Evolutionary conservation across 2,797 vertebrate genomes (phyloP), one percentile per base, ranked within the genome.

Genomic region (Crocodylus rhombifer): DNA sequence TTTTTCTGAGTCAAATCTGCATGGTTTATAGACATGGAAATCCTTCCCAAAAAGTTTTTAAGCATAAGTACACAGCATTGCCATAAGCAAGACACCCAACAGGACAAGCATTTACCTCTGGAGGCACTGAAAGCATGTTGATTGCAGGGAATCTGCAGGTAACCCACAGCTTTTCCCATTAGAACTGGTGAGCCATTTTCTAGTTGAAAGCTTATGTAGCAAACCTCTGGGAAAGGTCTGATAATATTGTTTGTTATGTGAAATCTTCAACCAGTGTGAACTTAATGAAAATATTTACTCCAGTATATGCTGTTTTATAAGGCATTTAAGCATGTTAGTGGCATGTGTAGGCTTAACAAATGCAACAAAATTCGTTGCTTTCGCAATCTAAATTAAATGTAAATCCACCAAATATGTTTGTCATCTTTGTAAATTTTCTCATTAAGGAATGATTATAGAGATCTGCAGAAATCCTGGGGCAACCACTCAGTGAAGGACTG

Each of bases 21-120:
- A 12, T 57, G 42, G 81, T 28, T 56, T 67, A 76, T 57, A 91
- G 90, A 30, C 16, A 55, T 77, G 69, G 17, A 95, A 51, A 76
- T 55, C 75, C 56, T 77, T 25, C 42, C 42, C 30, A 55, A 78
- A 83, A 18, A 61, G 28, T 56, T 60, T 60, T 42, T 55, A 65
- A 3, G 5, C 9, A 4, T 77, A 85, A 78, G 62, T 51, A 62
- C 61, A 69, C 63, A 65, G 56, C 5, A 83, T 33, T 74, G 18
- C 69, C 69, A 18, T 57, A 85, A 88, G 51, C 60, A 80, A 74
- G 69, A 51, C 8, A n/a, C 3, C 5, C 80, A 82, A 2, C 56
- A 73, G 42, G 36, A 33, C 2, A 1, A 85, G 26, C 18, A 69
- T 26, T 77, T 77, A 62, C 26, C 25, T 62, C 23, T 25, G 12